These are phyloP conservation scores for Xenopus laevis DNA, from an alignment of 2,113 vertebrate genomes.

Conservation along the genomic window DNA sequence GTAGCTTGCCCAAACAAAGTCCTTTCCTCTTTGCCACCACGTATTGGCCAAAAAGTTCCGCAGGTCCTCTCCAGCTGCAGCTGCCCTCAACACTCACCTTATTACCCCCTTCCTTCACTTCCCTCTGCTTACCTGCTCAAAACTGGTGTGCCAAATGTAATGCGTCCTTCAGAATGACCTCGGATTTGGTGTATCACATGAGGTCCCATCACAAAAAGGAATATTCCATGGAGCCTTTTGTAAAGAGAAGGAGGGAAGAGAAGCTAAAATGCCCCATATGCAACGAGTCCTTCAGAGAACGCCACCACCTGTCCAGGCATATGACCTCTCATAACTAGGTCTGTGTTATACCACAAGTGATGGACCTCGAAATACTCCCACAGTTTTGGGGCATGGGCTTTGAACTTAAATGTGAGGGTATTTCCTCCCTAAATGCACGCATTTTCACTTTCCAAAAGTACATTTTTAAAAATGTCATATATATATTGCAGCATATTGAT, in stretches of 20 bases:
- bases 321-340: conserved; percentile 94
- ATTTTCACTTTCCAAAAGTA: conserved; percentile 78
- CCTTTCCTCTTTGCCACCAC: conserved; percentile 87
- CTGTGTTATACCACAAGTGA: background rate
- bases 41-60: conserved; percentile 89
- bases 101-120: conserved; percentile 92
- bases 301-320: conserved; percentile 95
- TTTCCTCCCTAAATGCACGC: conserved; percentile 68
- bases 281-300: conserved; percentile 93
- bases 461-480: conserved; percentile 80
- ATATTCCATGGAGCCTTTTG: conserved; percentile 86
- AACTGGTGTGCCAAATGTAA: conserved; percentile 99
- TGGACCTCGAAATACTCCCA: background rate
- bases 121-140: conserved; percentile 92
- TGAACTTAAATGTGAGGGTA: conserved; percentile 37
- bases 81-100: conserved; percentile 90
- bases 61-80: conserved; percentile 83
- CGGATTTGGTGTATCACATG: conserved; percentile 98
- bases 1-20: conserved; percentile 81
- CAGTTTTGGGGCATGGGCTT: conserved; percentile 1
- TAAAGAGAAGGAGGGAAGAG: conserved; percentile 90
- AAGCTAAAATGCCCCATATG: conserved; percentile 98
- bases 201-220: conserved; percentile 97
- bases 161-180: conserved; percentile 97
- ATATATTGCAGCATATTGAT: conserved; percentile 88